Base-by-base conservation (phyloP, 2,113 vertebrate species). In the Erinaceus europaeus region DNA sequence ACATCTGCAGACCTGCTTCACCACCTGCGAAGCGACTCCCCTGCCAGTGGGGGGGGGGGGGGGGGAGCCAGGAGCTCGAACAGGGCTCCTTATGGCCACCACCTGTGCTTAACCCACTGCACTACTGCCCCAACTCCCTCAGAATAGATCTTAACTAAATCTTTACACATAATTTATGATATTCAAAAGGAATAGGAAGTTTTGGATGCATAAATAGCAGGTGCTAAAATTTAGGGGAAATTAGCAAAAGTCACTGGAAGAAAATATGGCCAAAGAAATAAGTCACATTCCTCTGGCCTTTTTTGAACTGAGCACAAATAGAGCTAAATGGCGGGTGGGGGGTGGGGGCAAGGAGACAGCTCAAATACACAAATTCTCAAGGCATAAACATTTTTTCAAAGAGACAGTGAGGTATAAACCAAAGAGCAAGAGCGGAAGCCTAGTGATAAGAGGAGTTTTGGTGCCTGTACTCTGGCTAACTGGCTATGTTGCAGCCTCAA, bases 151-250 rank as follows among this genome's bases (percentile, higher is more conserved):
- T 61, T 57, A 57, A 57, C 8, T 57, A 27, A 3, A 44, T 53
- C 40, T 61, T 46, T 17, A 82, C 46, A 61, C 53, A 50, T 27
- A 14, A 8, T 20, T 9, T 27, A 44, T 65, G 20, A 74, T 10
- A 53, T 9, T 48, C 62, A 42, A 72, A 84, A 75, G 52, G 65
- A 91, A 86, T 65, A 27, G 65, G 36, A 50, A 82, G 71, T 27
- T 74, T 15, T 38, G 12, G 18, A 64, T 27, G 29, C 2, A 4
- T 11, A 62, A 81, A 6, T 6, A 65, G 57, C 32, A 87, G 32
- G 18, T 52, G 44, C 29, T 71, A 46, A n/a, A 73, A 64, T 25
- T 62, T 68, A 67, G 13, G 32, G 46, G 42, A 32, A 69, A 62
- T 64, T 29, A 44, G 2, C 38, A 32, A 62, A 92, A 72, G 40